Conservation (phyloP, 2,113 vertebrate species). For the Passer montanus region DNA sequence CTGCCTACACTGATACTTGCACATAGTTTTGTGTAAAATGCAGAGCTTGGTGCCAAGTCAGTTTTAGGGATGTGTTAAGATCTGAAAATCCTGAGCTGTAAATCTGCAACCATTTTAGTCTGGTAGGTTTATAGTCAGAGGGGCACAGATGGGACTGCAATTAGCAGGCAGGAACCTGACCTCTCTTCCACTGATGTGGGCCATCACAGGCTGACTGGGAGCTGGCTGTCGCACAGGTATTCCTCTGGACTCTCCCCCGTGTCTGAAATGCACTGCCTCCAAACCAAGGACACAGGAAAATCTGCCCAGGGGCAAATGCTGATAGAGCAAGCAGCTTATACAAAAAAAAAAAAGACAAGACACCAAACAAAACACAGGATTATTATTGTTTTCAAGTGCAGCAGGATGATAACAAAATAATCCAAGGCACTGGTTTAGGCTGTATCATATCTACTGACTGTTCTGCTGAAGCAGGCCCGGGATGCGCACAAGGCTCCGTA, state of each 20-base stretch:
- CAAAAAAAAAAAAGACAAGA: background rate
- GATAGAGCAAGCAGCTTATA: slow-evolving; percentile 88
- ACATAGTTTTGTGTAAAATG: background rate
- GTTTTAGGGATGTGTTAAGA: background rate
- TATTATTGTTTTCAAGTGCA: slow-evolving; percentile 15
- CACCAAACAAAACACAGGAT: background rate
- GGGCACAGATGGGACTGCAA: background rate
- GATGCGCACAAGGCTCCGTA: slow-evolving; percentile 82
- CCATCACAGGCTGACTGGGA: slow-evolving; percentile 80
- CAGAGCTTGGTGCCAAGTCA: background rate
- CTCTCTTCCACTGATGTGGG: slow-evolving; percentile 83
- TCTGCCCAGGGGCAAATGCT: slow-evolving; percentile 84
- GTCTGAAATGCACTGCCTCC: slow-evolving; percentile 71
- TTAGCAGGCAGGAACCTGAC: slow-evolving; percentile 65
- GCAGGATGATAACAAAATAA: background rate
- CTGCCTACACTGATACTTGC: background rate
- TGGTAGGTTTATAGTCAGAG: background rate
- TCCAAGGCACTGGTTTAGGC: background rate
- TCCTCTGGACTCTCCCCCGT: slow-evolving; percentile 66
- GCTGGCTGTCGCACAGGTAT: slow-evolving; percentile 71
- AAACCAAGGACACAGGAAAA: slow-evolving; percentile 83
- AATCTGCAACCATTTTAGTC: background rate
- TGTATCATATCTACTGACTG: slow-evolving; percentile 78
- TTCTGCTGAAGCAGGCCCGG: slow-evolving; percentile 41
- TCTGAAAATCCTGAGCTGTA: background rate